Evolutionary conservation across 2,113 vertebrate species (phyloP).

Genomic region (Odontophorus gujanensis): DNA sequence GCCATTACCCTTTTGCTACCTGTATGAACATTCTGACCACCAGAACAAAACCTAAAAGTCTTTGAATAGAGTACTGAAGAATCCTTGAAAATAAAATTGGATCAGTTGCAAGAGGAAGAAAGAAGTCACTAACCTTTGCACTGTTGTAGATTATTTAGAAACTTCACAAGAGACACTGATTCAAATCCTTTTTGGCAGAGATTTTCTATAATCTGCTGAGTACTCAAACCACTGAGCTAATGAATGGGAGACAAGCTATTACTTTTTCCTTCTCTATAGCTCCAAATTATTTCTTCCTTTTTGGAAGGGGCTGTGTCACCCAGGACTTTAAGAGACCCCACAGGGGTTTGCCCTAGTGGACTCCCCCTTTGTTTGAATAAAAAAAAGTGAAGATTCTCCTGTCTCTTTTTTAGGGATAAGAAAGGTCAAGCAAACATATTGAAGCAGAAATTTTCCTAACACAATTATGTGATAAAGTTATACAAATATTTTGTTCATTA

Average conservation of each 20-base stretch:
- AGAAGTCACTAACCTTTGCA: background rate
- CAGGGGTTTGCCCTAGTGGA: too few species aligned
- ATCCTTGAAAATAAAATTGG: background rate
- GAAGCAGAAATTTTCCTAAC: too few species aligned
- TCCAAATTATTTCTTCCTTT: accelerated
- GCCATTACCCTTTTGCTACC: background rate
- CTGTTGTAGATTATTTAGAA: background rate
- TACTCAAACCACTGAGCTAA: background rate
- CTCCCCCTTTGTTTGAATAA: too few species aligned
- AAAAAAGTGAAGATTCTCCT: too few species aligned
- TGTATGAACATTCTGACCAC: background rate
- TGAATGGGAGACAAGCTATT: background rate
- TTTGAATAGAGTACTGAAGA: background rate
- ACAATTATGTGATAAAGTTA: too few species aligned
- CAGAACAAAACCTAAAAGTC: background rate
- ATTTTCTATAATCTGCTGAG: background rate
- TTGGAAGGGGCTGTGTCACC: too few species aligned
- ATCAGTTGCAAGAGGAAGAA: background rate
- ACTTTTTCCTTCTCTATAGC: background rate
- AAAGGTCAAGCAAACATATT: too few species aligned
- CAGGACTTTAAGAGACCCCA: too few species aligned
- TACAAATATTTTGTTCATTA: too few species aligned
- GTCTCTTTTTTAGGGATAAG: too few species aligned
- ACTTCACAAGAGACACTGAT: background rate
- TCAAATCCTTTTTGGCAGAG: background rate